Evolutionary conservation across 1,140 invertebrate genomes (phyloP).

Genomic region (Pinna nobilis): DNA sequence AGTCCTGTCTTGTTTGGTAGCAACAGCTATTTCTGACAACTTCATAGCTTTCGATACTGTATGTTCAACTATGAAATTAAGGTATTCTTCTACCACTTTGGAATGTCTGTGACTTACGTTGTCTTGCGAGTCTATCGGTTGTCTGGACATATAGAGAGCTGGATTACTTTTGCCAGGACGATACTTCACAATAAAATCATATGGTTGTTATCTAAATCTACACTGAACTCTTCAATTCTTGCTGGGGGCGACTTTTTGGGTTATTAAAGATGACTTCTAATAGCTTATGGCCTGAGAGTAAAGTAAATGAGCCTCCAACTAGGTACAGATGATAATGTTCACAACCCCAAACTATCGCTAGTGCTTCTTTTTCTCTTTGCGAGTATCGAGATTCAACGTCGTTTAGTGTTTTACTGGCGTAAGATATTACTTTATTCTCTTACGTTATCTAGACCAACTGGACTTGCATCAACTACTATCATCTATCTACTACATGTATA

Average conservation of each 20-base stretch:
- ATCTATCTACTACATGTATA: too few species aligned
- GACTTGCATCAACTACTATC: not conserved
- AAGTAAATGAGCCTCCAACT: conserved; percentile 10
- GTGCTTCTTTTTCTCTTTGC: conserved; percentile 36
- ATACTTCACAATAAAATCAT: conserved; percentile 25
- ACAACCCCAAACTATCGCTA: conserved; percentile 29
- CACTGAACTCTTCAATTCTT: conserved; percentile 42
- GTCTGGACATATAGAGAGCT: conserved; percentile 29
- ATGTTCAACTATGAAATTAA: not conserved
- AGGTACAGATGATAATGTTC: conserved; percentile 50
- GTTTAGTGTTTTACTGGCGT: conserved; percentile 23
- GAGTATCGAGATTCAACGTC: conserved; percentile 33
- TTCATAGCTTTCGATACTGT: conserved; percentile 10
- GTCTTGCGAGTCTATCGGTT: not conserved
- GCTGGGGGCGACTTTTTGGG: conserved; percentile 12
- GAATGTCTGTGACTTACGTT: not conserved
- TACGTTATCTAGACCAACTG: conserved; percentile 29
- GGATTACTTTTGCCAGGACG: conserved; percentile 22
- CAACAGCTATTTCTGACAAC: not conserved
- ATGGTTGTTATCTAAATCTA: conserved; percentile 32
- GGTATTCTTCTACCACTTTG: conserved; percentile 21
- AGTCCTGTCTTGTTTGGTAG: not conserved
- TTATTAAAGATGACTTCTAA: conserved; percentile 24
- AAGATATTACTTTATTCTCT: conserved; percentile 25
- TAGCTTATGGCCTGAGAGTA: conserved; percentile 14